Evolutionary conservation across 2,113 vertebrate species (phyloP).

Genomic region (Cyphomyrus discorhynchus): DNA sequence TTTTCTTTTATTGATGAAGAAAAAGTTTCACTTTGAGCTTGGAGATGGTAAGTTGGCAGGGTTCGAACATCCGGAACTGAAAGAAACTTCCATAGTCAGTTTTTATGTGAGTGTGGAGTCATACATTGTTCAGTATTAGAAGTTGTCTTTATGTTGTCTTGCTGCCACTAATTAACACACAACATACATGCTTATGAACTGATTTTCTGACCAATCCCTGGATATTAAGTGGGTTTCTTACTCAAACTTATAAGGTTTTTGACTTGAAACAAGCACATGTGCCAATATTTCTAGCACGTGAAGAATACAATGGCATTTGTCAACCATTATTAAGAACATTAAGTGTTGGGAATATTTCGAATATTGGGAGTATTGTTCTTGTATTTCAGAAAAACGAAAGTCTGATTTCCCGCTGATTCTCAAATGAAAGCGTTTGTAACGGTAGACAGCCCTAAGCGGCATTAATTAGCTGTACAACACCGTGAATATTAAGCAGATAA

Average conservation of each 20-base stretch:
- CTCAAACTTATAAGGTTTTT: neutral
- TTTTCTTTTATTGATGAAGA: slow-evolving; percentile 5
- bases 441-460: neutral
- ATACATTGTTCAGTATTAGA: neutral
- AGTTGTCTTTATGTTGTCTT: neutral
- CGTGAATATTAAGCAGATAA: neutral
- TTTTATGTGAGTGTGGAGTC: neutral
- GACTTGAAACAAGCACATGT: neutral
- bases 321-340: neutral
- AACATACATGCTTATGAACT: neutral
- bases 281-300: neutral
- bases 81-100: slow-evolving; percentile 10
- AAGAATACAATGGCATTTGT: neutral
- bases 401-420: neutral
- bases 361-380: neutral
- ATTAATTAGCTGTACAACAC: slow-evolving; percentile 4
- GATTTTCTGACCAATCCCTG: neutral
- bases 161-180: neutral
- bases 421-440: neutral
- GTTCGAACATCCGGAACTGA: neutral
- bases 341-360: neutral
- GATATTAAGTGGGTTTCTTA: neutral
- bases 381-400: neutral
- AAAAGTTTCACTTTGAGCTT: slow-evolving; percentile 4
- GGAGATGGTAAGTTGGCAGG: neutral